Evolutionary conservation across 2,113 vertebrate species (phyloP).

Genomic region (Eretmochelys imbricata): DNA sequence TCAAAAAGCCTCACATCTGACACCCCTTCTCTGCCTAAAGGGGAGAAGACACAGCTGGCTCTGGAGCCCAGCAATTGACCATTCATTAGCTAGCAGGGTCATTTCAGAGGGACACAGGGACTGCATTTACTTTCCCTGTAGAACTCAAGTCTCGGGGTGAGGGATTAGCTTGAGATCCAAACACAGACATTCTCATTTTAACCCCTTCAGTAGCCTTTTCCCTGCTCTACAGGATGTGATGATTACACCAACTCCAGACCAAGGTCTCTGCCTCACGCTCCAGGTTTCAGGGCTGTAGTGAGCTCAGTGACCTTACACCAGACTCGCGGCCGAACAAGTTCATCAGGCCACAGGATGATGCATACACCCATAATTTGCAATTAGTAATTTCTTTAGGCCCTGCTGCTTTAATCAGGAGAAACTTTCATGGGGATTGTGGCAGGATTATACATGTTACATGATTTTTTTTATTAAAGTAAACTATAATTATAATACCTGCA

Average conservation of each 20-base stretch:
- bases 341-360: neutral
- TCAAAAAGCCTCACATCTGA: neutral
- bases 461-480: conserved; percentile 51
- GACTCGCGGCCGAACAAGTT: neutral
- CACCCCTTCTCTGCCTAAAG: neutral
- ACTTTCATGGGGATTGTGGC: conserved; percentile 46
- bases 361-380: neutral
- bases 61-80: neutral
- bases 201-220: neutral
- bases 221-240: neutral
- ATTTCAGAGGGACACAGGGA: neutral
- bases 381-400: conserved; percentile 7
- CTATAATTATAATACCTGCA: conserved; percentile 58
- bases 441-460: conserved; percentile 69
- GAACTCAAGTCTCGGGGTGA: neutral
- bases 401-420: conserved; percentile 55
- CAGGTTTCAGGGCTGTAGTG: neutral
- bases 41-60: neutral
- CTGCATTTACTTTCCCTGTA: neutral
- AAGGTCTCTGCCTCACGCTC: fast-evolving
- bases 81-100: neutral
- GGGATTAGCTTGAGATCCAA: neutral
- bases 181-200: neutral
- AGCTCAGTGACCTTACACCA: neutral
- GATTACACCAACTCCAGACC: neutral